Base-by-base conservation (phyloP, 2,113 vertebrate genomes). In the Rhinolophus ferrumequinum region DNA sequence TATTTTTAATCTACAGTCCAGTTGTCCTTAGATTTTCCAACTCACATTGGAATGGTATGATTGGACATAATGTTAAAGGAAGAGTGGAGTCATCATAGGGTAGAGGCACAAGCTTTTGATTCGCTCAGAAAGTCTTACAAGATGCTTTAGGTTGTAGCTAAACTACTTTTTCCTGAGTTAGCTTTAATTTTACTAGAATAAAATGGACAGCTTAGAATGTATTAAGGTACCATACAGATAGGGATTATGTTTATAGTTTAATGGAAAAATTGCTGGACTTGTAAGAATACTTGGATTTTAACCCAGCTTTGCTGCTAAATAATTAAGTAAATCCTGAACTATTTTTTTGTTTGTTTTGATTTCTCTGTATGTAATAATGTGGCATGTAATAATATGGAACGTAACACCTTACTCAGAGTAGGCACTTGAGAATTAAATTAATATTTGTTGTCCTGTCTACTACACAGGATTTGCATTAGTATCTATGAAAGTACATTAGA, bases 231-330 rank as follows among this genome's bases (percentile, higher is more conserved):
- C 10, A 2, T 47, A 30, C 30, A 69, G 21, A 47, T 76, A 76
- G 30, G n/a, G 10, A 77, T 93, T 76, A 50, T 41, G 21, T 26
- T 90, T 66, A 33, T 52, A 75, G 24, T 87, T 95, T 75, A 82
- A 92, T 60, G 41, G 58, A 47, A 93, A 60, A 50, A 52, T 41
- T 77, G 26, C 41, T 88, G 16, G 33, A 26, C 26, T 69, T 83
- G 18, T 89, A 70, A 30, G n/a, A 96, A 88, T 77, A 81, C 21
- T 38, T 64, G 22, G 52, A 18, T 70, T 96, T 96, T 88, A 92
- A 88, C 18, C 21, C 22, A 81, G n/a, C 19, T 64, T 94, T 88
- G 44, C 83, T 30, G 56, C n/a, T 94, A 82, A 18, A 47, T 76
- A 94, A 66, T 83, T 50, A 75, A 72, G 30, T 81, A 92, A 88